Conservation (phyloP, 2,113 vertebrate species). For the Oenanthe melanoleuca region DNA sequence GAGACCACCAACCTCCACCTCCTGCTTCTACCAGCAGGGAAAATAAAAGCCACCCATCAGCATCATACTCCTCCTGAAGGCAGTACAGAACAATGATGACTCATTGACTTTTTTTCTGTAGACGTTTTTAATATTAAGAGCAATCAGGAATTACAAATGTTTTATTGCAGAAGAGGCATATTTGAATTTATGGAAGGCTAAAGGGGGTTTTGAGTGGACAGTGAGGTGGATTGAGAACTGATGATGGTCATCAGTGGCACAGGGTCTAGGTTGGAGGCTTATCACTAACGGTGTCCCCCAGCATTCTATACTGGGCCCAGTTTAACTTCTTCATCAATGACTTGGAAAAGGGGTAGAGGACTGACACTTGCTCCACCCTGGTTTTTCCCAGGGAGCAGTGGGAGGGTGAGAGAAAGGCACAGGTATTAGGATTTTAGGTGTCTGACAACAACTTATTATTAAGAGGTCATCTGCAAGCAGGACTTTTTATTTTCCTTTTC, state of each 20-base stretch:
- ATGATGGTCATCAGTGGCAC: background rate
- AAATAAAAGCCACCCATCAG: background rate
- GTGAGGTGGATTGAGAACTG: background rate
- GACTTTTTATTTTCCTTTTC: background rate
- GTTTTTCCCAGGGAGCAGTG: background rate
- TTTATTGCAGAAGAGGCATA: background rate
- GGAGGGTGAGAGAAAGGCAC: background rate
- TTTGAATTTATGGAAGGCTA: background rate
- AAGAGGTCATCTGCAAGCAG: background rate
- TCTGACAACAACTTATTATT: background rate
- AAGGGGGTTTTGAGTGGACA: background rate
- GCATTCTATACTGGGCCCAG: background rate
- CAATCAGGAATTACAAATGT: background rate
- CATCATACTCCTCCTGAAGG: background rate
- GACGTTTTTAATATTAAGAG: background rate
- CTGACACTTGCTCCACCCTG: background rate
- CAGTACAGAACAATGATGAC: background rate
- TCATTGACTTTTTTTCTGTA: background rate
- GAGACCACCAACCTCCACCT: background rate
- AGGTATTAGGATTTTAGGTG: background rate
- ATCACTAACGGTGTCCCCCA: background rate
- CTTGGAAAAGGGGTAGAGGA: background rate
- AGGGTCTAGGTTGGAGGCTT: background rate
- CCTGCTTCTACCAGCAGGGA: background rate
- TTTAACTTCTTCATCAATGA: background rate